Conservation (phyloP, 2,113 vertebrate genomes). For the Dicerorhinus sumatrensis region DNA sequence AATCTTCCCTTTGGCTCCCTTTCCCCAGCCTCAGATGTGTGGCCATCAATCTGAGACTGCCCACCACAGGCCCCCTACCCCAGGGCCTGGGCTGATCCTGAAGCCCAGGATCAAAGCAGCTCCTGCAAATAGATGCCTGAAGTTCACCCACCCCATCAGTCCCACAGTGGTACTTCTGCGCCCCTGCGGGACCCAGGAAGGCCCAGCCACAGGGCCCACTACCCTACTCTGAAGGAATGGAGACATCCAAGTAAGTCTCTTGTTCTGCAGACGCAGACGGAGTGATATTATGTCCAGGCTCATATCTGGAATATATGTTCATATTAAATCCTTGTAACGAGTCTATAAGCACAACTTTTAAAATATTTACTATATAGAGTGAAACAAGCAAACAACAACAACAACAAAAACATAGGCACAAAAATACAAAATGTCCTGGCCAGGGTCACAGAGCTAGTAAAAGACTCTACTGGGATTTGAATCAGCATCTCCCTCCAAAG, state of each 20-base stretch:
- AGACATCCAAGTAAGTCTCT: not conserved
- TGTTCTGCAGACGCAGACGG: not conserved
- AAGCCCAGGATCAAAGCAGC: not conserved
- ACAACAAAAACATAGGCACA: not conserved
- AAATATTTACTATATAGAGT: not conserved
- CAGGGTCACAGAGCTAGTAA: not conserved
- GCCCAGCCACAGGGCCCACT: not conserved
- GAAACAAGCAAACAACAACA: not conserved
- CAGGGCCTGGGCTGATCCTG: not conserved
- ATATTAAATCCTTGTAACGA: not conserved
- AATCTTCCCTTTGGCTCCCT: not conserved
- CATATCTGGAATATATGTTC: fast-evolving
- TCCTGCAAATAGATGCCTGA: not conserved
- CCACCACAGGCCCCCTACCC: not conserved
- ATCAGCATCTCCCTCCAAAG: not conserved
- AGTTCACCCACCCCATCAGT: fast-evolving
- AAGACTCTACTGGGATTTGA: not conserved
- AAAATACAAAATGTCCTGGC: not conserved
- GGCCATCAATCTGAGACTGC: not conserved
- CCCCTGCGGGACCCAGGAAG: not conserved
- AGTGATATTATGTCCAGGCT: not conserved
- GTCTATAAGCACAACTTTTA: not conserved
- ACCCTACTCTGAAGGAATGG: no score
- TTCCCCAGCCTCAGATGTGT: not conserved
- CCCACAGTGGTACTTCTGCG: not conserved